Conservation (phyloP, 1,140 invertebrate genomes). For the Odontomachus brunneus region DNA sequence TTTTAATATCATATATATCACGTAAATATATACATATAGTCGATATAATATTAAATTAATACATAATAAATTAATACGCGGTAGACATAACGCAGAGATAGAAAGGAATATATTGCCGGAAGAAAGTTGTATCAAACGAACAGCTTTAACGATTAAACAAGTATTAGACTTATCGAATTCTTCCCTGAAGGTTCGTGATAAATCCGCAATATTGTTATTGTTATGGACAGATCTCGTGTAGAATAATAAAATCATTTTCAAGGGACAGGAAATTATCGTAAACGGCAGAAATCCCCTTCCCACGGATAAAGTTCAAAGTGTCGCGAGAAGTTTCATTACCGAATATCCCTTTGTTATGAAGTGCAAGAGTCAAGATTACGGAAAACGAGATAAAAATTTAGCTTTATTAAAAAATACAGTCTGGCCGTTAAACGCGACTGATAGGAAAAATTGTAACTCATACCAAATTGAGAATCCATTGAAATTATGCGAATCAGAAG, state of each 20-base stretch:
- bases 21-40: neutral
- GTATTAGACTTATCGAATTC: slow-evolving; percentile 19
- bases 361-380: neutral
- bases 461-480: slow-evolving; percentile 17
- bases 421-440: neutral
- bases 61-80: slow-evolving; percentile 2
- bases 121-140: slow-evolving; percentile 24
- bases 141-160: slow-evolving; percentile 15
- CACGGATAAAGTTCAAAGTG: slow-evolving; percentile 21
- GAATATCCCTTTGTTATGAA: slow-evolving; percentile 12
- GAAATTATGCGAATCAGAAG: neutral
- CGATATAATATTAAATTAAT: slow-evolving; percentile 2
- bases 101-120: slow-evolving; percentile 25
- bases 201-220: neutral
- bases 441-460: neutral
- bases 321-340: neutral
- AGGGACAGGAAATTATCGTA: slow-evolving; percentile 32
- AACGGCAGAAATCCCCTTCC: slow-evolving; percentile 6
- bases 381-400: neutral
- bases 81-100: slow-evolving; percentile 3
- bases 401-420: neutral
- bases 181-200: slow-evolving; percentile 30
- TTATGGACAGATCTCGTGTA: neutral
- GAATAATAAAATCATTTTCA: slow-evolving; percentile 34
- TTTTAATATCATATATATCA: neutral